These are phyloP conservation scores for Ianthella basta DNA, from an alignment of 37 sponge, comb jelly and placozoan genomes.

Conservation along the genomic window DNA sequence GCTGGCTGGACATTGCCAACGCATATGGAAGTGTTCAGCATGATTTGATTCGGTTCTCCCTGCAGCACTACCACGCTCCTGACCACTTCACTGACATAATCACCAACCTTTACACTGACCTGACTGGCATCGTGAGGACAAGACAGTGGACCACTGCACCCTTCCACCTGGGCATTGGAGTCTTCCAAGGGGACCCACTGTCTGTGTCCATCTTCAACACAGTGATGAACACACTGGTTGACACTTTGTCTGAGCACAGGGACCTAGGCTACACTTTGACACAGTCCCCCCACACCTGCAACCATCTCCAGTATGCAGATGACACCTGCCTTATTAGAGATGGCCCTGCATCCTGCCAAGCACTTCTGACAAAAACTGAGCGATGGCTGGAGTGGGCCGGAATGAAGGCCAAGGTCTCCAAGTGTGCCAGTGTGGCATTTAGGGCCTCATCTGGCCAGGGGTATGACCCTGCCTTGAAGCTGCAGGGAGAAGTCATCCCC, in stretches of 20 bases:
- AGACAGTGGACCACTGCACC: constrained; percentile 17
- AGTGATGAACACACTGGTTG: constrained; percentile 38
- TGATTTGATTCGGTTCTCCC: constrained; percentile 30
- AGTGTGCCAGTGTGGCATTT: constrained; percentile 13
- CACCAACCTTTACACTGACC: constrained; percentile 4
- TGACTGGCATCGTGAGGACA: constrained; percentile 24
- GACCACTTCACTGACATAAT: background rate
- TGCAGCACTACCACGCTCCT: constrained; percentile 38
- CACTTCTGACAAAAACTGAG: background rate
- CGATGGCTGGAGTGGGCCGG: constrained; percentile 36
- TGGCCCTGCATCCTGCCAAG: constrained; percentile 32
- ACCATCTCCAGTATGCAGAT: constrained; percentile 40
- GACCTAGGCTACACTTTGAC: constrained; percentile 23
- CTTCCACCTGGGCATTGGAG: constrained; percentile 17
- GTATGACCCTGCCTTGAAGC: background rate
- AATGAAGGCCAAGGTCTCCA: constrained; percentile 37
- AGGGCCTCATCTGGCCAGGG: constrained; percentile 8
- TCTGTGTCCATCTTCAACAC: constrained; percentile 47
- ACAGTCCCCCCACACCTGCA: background rate
- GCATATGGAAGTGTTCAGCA: constrained; percentile 53
- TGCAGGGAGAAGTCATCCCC: constrained; percentile 22
- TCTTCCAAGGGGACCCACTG: constrained; percentile 50
- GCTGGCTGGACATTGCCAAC: constrained; percentile 50
- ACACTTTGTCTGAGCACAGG: background rate
- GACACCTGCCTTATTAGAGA: constrained; percentile 23